Conservation (phyloP, 30 jellyfish, hydroid and myxozoan species). For the Turritopsis rubra region DNA sequence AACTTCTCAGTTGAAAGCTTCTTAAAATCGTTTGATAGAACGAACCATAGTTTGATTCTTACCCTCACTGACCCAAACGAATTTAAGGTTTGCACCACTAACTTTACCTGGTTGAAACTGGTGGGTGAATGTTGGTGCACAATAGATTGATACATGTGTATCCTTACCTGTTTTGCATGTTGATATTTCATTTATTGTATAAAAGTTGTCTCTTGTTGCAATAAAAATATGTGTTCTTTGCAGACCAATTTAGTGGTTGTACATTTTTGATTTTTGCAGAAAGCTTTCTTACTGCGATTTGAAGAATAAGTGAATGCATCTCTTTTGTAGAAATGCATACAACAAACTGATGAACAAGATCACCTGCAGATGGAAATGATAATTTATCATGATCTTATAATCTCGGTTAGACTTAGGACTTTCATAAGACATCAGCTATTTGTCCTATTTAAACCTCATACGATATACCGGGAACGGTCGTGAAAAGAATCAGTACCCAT, state of each 20-base stretch:
- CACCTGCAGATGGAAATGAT: too few species aligned
- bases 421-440: too few species aligned
- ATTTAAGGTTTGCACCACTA: background rate
- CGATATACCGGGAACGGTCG: too few species aligned
- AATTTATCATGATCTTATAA: too few species aligned
- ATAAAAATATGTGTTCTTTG: background rate
- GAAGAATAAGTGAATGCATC: too few species aligned
- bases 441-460: too few species aligned
- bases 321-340: too few species aligned
- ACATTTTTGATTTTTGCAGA: background rate
- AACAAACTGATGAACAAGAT: too few species aligned
- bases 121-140: background rate
- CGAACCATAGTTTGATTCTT: background rate
- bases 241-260: background rate
- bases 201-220: background rate
- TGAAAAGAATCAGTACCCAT: too few species aligned
- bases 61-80: background rate
- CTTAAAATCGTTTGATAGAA: background rate
- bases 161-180: background rate
- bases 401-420: too few species aligned
- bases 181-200: background rate
- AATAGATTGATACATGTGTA: background rate
- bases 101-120: background rate
- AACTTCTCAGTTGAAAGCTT: background rate
- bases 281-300: too few species aligned